phyloP scores from a whole-genome alignment of 1,140 invertebrate genomes.

The Cyphomyrmex costatus region DNA sequence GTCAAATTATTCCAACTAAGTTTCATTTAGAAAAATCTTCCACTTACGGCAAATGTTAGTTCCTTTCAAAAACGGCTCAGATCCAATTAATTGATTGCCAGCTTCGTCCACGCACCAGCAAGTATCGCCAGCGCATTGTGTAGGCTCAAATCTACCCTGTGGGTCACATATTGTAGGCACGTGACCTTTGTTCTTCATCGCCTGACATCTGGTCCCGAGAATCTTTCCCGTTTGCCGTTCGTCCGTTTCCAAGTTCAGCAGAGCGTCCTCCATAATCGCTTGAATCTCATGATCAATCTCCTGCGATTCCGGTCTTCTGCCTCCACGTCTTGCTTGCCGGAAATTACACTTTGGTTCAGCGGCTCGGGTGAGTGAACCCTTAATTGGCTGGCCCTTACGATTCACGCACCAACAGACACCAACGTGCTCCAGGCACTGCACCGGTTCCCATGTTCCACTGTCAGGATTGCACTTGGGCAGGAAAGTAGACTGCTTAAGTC shows the following conservation, averaged over 20 bases:
- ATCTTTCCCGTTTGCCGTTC: slow-evolving; percentile 75
- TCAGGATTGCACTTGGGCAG: slow-evolving; percentile 91
- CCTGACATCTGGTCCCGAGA: slow-evolving; percentile 88
- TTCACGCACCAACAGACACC: slow-evolving; percentile 95
- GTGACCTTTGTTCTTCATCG: slow-evolving; percentile 87
- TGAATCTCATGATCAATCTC: slow-evolving; percentile 82
- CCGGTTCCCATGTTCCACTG: slow-evolving; percentile 92
- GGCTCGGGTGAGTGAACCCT: slow-evolving; percentile 92
- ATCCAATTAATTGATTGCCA: slow-evolving; percentile 91
- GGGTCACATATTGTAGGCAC: slow-evolving; percentile 89
- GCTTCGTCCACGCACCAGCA: slow-evolving; percentile 96
- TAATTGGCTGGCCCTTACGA: slow-evolving; percentile 92
- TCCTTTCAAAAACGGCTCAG: slow-evolving; percentile 89
- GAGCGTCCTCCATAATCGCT: slow-evolving; percentile 79
- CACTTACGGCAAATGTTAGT: slow-evolving; percentile 88
- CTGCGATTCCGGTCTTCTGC: slow-evolving; percentile 80
- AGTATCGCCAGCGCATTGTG: slow-evolving; percentile 90
- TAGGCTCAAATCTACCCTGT: slow-evolving; percentile 90
- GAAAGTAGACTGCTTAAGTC: slow-evolving; percentile 90
- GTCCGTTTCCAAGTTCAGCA: slow-evolving; percentile 74
- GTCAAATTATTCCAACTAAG: neutral
- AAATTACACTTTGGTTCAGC: slow-evolving; percentile 92
- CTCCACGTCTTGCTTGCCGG: slow-evolving; percentile 89
- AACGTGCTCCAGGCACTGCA: slow-evolving; percentile 93
- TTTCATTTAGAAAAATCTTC: slow-evolving; percentile 7